phyloP scores from a whole-genome alignment of 2,888 invertebrate genomes.

The Pomacea canaliculata region DNA sequence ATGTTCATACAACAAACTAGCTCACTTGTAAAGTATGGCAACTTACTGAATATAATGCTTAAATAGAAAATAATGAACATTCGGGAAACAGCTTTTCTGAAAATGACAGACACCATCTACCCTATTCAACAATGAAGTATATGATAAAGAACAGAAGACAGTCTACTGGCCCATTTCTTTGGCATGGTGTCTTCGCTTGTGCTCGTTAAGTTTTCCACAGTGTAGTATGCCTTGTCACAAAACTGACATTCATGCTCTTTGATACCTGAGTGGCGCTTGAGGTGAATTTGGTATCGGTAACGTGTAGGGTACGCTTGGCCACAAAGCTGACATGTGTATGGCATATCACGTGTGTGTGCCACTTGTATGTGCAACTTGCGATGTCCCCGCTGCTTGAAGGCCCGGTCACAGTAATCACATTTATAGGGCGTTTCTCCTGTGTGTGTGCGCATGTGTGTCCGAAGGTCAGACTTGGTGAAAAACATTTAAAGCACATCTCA shows the following conservation, averaged over 20 bases:
- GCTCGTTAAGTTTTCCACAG: conserved; percentile 35
- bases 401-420: conserved; percentile 36
- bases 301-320: conserved; percentile 35
- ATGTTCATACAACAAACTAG: too few relatives aligned
- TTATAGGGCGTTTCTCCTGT: conserved; percentile 38
- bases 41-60: too few relatives aligned
- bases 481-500: conserved; percentile 34
- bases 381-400: conserved; percentile 37
- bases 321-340: conserved; percentile 33
- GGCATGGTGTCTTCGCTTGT: conserved; percentile 30
- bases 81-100: too few relatives aligned
- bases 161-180: conserved; percentile 19
- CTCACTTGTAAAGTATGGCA: too few relatives aligned
- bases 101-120: too few relatives aligned
- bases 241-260: conserved; percentile 30
- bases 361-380: conserved; percentile 37
- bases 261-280: conserved; percentile 33
- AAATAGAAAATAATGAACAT: too few relatives aligned
- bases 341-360: conserved; percentile 37
- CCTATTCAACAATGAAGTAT: too few relatives aligned
- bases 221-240: conserved; percentile 34
- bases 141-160: too few relatives aligned
- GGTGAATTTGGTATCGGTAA: conserved; percentile 34
- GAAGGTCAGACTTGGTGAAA: conserved; percentile 35
- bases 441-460: conserved; percentile 37